Evolutionary conservation across 2,797 vertebrate species (phyloP).

Genomic region (Onychomys torridus): DNA sequence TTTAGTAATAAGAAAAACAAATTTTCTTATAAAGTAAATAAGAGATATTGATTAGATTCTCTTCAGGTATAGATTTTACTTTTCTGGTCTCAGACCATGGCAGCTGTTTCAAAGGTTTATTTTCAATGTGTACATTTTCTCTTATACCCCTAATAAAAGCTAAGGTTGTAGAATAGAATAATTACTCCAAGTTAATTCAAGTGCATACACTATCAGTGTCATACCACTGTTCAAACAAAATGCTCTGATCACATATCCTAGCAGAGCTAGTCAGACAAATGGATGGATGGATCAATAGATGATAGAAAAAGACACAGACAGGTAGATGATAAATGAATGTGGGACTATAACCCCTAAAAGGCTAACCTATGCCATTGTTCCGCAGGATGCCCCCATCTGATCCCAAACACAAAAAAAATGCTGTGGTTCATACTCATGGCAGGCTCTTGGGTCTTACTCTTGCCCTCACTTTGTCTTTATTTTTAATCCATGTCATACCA

Average conservation of each 20-base stretch:
- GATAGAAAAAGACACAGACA: too few species aligned
- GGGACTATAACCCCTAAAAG: constrained; percentile 22
- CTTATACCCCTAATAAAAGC: neutral
- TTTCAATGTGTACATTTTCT: neutral
- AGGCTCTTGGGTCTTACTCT: neutral
- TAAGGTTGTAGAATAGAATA: neutral
- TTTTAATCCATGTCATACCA: neutral
- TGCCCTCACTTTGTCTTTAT: neutral
- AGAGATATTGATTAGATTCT: neutral
- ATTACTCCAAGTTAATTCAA: constrained; percentile 50
- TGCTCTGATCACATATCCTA: neutral
- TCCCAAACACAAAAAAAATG: constrained; percentile 11
- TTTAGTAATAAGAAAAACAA: constrained; percentile 41
- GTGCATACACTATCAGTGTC: neutral
- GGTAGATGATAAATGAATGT: neutral
- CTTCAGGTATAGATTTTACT: neutral
- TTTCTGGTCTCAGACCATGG: neutral
- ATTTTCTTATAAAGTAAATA: too few species aligned
- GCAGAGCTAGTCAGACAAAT: neutral
- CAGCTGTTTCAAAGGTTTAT: constrained; percentile 41
- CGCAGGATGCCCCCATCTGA: neutral
- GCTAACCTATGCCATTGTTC: neutral
- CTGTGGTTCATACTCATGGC: neutral
- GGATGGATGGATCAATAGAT: neutral
- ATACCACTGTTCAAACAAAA: neutral